These are phyloP conservation scores for Nasua narica DNA, from an alignment of 2,797 vertebrate species.

Conservation along the genomic window DNA sequence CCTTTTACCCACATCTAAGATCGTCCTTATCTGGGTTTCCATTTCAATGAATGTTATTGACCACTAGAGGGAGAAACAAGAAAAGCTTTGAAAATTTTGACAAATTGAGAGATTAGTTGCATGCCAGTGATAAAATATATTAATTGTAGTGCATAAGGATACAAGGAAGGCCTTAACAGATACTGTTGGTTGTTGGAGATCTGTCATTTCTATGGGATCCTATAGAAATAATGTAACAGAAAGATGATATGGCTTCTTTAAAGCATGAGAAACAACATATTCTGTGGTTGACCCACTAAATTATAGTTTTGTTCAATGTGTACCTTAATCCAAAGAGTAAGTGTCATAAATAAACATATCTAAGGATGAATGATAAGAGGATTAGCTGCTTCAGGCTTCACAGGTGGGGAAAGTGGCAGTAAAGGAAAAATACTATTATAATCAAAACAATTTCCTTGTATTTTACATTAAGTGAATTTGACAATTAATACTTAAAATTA, in stretches of 20 bases:
- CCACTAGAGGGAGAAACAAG: constrained; percentile 76
- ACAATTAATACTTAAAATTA: constrained; percentile 23
- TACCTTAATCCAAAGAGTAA: constrained; percentile 3
- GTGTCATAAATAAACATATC: neutral
- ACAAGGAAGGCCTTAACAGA: neutral
- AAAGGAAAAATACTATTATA: neutral
- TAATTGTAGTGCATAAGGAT: neutral
- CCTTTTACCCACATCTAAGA: neutral
- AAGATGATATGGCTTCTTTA: neutral
- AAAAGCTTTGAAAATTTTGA: constrained; percentile 65
- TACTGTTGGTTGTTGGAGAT: neutral
- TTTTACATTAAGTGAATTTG: constrained; percentile 15
- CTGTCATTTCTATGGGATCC: neutral
- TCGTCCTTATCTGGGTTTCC: neutral
- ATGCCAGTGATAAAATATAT: neutral
- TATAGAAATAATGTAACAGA: neutral
- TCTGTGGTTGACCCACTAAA: neutral
- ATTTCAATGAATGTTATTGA: constrained; percentile 47
- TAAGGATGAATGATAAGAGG: neutral
- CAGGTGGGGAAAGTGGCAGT: neutral
- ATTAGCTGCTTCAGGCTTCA: neutral
- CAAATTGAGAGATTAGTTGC: neutral
- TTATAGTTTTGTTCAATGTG: constrained; percentile 2
- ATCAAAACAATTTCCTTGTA: neutral
- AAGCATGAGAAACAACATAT: neutral